phyloP scores from a whole-genome alignment of 1,140 invertebrate genomes.

The silkworm (Bombyx mori) region ASM3026992v2 NC_085117.1:3589001-3589500 shows the following conservation, averaged over 20 bases:
- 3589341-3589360: neutral
- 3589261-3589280: neutral
- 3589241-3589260: neutral
- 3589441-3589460: neutral
- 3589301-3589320: neutral
- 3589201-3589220: neutral
- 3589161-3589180: constrained; percentile 1
- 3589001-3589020: neutral
- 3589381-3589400: constrained; percentile 3
- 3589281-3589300: neutral
- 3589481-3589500: neutral
- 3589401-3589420: constrained; percentile 2
- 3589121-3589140: constrained; percentile 5
- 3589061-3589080: neutral
- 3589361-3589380: neutral
- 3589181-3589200: neutral
- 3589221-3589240: neutral
- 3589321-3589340: no score
- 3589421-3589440: constrained; percentile 4
- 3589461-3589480: neutral
- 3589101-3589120: neutral
- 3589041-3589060: neutral
- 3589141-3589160: neutral
- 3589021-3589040: no score
- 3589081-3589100: neutral